Conservation (phyloP, 2,888 invertebrate species). For the Synanthedon vespiformis region DNA sequence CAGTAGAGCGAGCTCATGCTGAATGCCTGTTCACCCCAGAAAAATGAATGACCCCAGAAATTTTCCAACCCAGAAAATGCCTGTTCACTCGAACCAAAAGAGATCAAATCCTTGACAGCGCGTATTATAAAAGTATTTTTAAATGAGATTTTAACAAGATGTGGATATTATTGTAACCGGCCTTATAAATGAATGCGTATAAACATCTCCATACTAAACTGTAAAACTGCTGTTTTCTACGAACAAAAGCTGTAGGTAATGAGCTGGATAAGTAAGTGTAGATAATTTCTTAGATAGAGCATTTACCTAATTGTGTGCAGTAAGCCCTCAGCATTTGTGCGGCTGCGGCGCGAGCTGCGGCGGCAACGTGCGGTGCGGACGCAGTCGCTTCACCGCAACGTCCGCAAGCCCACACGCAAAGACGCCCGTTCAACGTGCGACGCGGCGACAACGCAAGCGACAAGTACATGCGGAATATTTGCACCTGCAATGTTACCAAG, state of each 20-base stretch:
- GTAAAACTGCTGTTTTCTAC: not conserved
- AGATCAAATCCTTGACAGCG: too few species aligned
- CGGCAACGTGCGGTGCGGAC: constrained; percentile 83
- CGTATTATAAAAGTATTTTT: too few species aligned
- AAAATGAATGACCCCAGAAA: too few species aligned
- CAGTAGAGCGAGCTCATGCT: too few species aligned
- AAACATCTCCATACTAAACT: not conserved
- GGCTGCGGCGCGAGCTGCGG: constrained; percentile 90
- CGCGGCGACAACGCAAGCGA: constrained; percentile 90
- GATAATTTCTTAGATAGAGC: too few species aligned
- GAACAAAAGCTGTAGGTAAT: not conserved
- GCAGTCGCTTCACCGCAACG: constrained; percentile 86
- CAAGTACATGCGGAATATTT: constrained; percentile 79
- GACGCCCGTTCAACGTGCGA: constrained; percentile 89
- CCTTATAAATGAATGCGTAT: too few species aligned
- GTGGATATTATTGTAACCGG: too few species aligned
- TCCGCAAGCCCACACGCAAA: constrained; percentile 88
- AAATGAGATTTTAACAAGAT: too few species aligned
- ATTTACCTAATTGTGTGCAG: constrained; percentile 80
- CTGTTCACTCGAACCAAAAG: too few species aligned
- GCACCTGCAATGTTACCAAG: constrained; percentile 59
- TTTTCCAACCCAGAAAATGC: too few species aligned
- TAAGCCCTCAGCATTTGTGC: constrained; percentile 90
- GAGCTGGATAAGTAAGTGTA: not conserved
- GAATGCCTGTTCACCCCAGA: too few species aligned